These are phyloP conservation scores for Silurus aristotelis DNA, from an alignment of 2,797 vertebrate genomes.

Conservation along the genomic window DNA sequence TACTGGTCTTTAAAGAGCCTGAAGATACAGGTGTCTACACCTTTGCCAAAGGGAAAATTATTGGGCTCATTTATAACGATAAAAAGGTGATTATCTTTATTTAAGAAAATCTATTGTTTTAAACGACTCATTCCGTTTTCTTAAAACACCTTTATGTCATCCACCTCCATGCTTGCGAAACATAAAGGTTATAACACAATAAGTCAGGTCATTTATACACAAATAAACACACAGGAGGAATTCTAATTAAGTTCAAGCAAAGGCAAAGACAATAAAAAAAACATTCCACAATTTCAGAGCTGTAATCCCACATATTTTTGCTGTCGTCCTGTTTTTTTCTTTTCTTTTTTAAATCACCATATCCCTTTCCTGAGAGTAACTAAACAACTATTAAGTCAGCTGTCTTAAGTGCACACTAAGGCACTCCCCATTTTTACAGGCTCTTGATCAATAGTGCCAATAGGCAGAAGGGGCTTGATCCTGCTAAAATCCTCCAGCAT, in stretches of 20 bases:
- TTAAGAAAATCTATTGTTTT: no score
- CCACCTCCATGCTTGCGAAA: neutral
- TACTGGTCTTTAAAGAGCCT: neutral
- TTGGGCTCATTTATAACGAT: neutral
- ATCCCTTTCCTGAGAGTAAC: neutral
- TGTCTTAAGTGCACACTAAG: neutral
- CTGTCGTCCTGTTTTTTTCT: neutral
- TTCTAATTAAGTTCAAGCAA: neutral
- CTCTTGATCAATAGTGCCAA: slow-evolving; percentile 22
- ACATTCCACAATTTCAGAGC: neutral
- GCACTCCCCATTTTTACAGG: neutral
- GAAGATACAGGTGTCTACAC: neutral
- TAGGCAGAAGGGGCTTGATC: slow-evolving; percentile 22
- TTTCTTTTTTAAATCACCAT: neutral
- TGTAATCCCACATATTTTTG: neutral
- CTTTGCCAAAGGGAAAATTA: neutral
- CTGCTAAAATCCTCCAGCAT: slow-evolving; percentile 19
- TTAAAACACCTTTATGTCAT: neutral
- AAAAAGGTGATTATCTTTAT: no score
- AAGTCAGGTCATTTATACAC: neutral
- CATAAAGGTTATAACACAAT: neutral
- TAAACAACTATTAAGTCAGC: neutral
- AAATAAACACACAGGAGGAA: neutral
- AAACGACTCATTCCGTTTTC: no score
- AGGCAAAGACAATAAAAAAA: neutral